Conservation (phyloP, 2,113 vertebrate species). For the Sylvilagus bachmani region DNA sequence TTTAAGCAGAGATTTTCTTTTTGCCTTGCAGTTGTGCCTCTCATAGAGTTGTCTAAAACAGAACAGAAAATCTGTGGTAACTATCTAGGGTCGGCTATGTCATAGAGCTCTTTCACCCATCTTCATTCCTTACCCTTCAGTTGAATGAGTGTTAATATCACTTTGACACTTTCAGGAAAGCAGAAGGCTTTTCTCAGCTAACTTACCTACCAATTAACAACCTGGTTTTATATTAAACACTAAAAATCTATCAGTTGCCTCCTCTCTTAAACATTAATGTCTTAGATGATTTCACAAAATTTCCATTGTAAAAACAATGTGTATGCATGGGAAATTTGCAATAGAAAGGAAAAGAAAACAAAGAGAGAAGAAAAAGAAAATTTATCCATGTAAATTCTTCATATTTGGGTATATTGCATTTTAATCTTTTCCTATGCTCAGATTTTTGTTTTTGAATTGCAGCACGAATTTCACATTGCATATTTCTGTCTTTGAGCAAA, state of each 20-base stretch:
- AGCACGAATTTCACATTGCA: not conserved
- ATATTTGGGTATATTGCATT: not conserved
- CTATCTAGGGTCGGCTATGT: not conserved
- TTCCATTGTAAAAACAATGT: not conserved
- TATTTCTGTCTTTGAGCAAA: not conserved
- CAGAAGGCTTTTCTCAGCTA: not conserved
- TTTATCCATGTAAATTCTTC: not conserved
- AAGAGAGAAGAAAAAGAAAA: not conserved
- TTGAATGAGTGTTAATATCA: not conserved
- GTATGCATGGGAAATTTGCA: not conserved
- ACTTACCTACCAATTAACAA: not conserved
- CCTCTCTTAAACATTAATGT: not conserved
- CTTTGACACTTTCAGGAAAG: constrained; percentile 17
- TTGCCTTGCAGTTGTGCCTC: not conserved
- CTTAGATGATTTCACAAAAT: not conserved
- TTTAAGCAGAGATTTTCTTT: not conserved
- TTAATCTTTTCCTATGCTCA: not conserved
- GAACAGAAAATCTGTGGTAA: not conserved
- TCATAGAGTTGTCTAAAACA: not conserved
- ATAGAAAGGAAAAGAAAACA: not conserved
- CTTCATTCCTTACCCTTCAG: not conserved
- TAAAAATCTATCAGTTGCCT: constrained; percentile 15
- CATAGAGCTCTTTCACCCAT: not conserved
- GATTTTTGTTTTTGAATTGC: not conserved
- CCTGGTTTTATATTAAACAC: not conserved